phyloP scores from a whole-genome alignment of 1,140 invertebrate species.

The Muscidifurax raptorellus region DNA sequence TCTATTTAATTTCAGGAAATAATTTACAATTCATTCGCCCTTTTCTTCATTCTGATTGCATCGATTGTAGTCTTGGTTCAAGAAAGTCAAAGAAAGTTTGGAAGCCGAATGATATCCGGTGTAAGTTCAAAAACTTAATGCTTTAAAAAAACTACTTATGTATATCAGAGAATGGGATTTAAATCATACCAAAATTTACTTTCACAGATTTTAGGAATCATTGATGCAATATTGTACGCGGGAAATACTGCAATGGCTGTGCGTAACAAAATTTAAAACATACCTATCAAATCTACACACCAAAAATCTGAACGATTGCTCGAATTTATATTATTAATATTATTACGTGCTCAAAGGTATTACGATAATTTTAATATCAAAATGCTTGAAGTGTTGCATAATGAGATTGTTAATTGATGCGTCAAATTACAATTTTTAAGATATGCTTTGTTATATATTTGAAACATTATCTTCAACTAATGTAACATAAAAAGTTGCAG shows the following conservation, averaged over 20 bases:
- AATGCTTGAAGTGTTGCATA: too few relatives aligned
- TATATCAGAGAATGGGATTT: neutral
- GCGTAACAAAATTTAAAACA: slow-evolving; percentile 27
- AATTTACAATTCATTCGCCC: slow-evolving; percentile 43
- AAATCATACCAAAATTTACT: neutral
- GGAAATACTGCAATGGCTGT: slow-evolving; percentile 35
- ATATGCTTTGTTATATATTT: too few relatives aligned
- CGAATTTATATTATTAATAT: too few relatives aligned
- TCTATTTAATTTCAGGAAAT: slow-evolving; percentile 44
- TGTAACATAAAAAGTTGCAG: too few relatives aligned
- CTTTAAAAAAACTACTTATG: too few relatives aligned
- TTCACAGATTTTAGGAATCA: slow-evolving; percentile 45
- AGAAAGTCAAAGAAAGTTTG: slow-evolving; percentile 19
- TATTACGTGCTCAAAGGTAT: too few relatives aligned
- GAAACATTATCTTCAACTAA: too few relatives aligned
- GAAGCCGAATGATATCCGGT: neutral
- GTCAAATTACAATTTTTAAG: too few relatives aligned
- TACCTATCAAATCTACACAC: neutral
- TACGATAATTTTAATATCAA: too few relatives aligned
- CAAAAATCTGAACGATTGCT: too few relatives aligned
- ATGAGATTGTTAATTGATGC: too few relatives aligned
- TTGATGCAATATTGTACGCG: slow-evolving; percentile 41
- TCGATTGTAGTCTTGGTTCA: slow-evolving; percentile 32
- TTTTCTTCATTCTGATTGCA: slow-evolving; percentile 39
- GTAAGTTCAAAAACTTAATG: slow-evolving; percentile 22